Conservation (phyloP, 2,113 vertebrate genomes). For the Ammospiza caudacuta region DNA sequence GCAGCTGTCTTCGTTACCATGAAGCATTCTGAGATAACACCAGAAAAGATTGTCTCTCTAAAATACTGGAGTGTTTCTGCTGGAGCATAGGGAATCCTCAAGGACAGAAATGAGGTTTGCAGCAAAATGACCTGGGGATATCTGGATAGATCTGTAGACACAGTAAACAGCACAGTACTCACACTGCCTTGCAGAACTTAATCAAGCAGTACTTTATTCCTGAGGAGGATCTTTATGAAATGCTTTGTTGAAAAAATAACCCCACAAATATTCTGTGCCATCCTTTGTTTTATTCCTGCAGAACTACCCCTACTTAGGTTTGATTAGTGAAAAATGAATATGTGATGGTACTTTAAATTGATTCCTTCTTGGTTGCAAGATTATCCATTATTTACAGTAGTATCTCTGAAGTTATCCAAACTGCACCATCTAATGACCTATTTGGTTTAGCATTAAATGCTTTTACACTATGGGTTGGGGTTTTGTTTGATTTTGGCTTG, state of each 20-base stretch:
- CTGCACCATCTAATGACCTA: neutral
- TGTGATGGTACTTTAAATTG: neutral
- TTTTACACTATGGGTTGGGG: accelerated
- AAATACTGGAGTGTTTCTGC: neutral
- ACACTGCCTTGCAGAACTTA: neutral
- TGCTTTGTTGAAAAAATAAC: neutral
- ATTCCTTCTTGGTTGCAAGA: neutral
- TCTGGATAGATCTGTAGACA: neutral
- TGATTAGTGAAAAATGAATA: neutral
- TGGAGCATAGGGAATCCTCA: neutral
- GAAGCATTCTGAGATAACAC: neutral
- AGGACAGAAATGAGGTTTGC: neutral
- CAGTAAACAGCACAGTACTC: neutral
- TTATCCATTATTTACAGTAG: neutral
- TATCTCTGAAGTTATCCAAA: neutral
- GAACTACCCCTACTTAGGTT: neutral
- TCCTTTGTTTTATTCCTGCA: neutral
- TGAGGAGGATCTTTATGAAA: neutral
- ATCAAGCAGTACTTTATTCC: neutral
- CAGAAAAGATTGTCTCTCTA: neutral
- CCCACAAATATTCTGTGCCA: neutral
- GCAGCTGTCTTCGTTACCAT: neutral
- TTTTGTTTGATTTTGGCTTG: neutral
- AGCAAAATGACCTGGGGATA: neutral
- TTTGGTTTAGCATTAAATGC: neutral